Evolutionary conservation across 2,888 invertebrate species (phyloP), one percentile per base, ranked within the genome.

Genomic region (Pasiphila rectangulata): DNA sequence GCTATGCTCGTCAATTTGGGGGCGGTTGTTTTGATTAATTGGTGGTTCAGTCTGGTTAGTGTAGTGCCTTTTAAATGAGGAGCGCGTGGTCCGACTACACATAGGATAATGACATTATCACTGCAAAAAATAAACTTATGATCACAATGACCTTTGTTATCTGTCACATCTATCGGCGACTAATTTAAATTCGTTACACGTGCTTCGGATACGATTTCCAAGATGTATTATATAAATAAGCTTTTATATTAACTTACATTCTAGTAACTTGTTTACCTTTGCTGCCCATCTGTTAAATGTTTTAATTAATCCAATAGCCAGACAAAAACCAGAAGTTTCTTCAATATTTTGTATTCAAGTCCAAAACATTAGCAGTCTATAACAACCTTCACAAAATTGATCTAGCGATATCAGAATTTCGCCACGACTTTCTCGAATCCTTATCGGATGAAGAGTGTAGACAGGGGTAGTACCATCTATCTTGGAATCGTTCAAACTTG

Each of bases 381-480:
- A n/a, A 16, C 4, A 30, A 16, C 13, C n/a, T 15, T 15, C 13
- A 30, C 7, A 15, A 30, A 30, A 30, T 30, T 30, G 9, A 16
- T 30, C 27, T 13, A 13, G 13, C 13, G 3, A 27, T 27, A 27
- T 13, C 13, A 13, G 5, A 19, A 47, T 13, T 40, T 46, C 4
- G 16, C 27, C 7, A 27, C 24, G 7, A 36, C 9, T 34, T 34
- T 17, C 40, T 27, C 34, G 12, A 15, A 1, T 20, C 34, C 9
- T 58, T 39, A 39, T 48, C 34, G 16, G 9, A 35, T 20, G 16
- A 27, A 16, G 19, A 36, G 36, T 24, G 25, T 24, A 41, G 47
- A 49, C 40, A 25, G 35, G 46, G 56, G 55, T 38, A 38, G 53
- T 53, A 54, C 51, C 68, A 72, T 72, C 67, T 52, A 72, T 72